Conservation (phyloP, 2,113 vertebrate genomes). For the Catagonus wagneri region DNA sequence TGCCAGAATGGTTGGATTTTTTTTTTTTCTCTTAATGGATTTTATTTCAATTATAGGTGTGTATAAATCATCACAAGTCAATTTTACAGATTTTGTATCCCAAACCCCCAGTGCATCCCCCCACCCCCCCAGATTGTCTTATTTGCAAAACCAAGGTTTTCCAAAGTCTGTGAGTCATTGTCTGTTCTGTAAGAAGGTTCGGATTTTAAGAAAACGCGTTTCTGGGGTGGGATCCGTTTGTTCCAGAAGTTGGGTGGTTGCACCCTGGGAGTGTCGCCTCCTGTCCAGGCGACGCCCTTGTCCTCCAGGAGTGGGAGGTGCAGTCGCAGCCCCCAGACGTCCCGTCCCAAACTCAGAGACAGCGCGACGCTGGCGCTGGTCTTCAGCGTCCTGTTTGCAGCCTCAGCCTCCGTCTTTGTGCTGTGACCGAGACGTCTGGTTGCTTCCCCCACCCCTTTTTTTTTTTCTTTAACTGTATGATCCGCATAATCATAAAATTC, state of each 20-base stretch:
- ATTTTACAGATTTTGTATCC: no score
- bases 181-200: no score
- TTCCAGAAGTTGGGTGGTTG: background rate
- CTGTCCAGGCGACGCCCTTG: background rate
- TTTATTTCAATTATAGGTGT: no score
- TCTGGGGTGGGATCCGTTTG: background rate
- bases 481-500: background rate
- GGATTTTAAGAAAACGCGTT: background rate
- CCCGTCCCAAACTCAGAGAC: accelerated
- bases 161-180: no score
- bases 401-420: background rate
- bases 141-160: no score
- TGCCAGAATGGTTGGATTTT: background rate
- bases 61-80: no score
- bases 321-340: background rate
- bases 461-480: background rate
- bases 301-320: background rate
- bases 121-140: no score
- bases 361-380: background rate
- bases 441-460: background rate
- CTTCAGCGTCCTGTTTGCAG: background rate
- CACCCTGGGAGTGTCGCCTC: background rate
- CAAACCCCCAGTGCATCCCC: no score
- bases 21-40: no score
- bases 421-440: background rate